These are phyloP conservation scores for Fratercula arctica DNA, from an alignment of 2,797 vertebrate genomes.

Conservation along the genomic window DNA sequence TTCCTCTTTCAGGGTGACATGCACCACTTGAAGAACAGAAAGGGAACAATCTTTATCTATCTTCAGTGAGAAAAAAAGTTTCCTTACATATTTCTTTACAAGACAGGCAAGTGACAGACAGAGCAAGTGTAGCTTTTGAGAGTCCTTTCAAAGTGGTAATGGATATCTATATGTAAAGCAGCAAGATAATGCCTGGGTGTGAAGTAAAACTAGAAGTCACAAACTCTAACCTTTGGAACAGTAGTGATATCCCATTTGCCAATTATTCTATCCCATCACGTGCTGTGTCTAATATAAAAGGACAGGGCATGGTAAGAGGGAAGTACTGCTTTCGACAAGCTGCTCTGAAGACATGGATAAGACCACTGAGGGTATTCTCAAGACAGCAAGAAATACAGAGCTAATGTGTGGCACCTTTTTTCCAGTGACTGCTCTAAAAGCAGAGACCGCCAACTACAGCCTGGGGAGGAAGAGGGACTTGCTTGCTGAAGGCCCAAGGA, in stretches of 20 bases:
- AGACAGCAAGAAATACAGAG: background rate
- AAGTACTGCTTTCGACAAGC: background rate
- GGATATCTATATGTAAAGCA: background rate
- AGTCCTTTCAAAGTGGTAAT: background rate
- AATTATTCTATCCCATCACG: background rate
- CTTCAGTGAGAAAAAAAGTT: background rate
- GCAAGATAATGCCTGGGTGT: background rate
- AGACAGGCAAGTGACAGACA: background rate
- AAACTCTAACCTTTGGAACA: background rate
- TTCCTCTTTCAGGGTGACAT: background rate
- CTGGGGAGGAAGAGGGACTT: background rate
- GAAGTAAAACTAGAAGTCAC: background rate
- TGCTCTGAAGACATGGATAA: background rate
- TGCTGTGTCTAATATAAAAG: background rate
- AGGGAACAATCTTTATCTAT: background rate
- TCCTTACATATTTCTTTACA: background rate
- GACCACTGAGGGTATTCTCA: background rate
- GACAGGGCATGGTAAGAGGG: background rate
- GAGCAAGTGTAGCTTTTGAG: background rate
- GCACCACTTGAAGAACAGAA: background rate
- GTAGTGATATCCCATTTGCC: background rate
- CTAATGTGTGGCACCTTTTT: background rate
- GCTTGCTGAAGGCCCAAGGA: background rate
- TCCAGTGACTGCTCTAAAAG: background rate
- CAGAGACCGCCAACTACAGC: background rate